Percentiles rank a stretch among this genome's conserved stretches.
phyloP scores from a whole-genome alignment of 35 echinoderm and acorn worm genomes.

The Amphiura filiformis region DNA sequence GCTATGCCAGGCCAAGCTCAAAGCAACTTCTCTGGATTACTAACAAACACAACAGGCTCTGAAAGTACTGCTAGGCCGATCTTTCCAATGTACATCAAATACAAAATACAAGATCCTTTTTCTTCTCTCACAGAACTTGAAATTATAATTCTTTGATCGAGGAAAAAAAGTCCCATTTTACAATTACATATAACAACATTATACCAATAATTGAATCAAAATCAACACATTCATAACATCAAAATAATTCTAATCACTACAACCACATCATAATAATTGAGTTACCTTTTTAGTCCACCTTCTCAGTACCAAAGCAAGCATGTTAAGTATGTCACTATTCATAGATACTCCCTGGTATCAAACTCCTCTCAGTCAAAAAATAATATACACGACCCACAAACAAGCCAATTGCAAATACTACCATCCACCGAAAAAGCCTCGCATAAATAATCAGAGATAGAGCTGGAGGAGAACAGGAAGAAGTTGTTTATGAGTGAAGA shows the following conservation, averaged over 20 bases:
- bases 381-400: no score
- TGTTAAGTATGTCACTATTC: neutral
- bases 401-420: neutral
- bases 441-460: neutral
- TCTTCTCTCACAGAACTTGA: neutral
- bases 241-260: neutral
- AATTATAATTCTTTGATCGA: neutral
- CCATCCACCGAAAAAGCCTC: neutral
- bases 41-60: no score
- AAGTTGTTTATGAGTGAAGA: neutral
- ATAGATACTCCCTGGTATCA: neutral
- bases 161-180: neutral
- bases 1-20: no score
- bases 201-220: neutral
- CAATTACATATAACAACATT: neutral
- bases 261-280: neutral
- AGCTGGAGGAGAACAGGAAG: neutral
- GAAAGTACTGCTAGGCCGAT: no score
- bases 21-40: no score
- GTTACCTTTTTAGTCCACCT: neutral
- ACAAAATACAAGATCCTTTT: no score
- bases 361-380: neutral
- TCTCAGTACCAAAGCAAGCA: neutral
- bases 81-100: no score
- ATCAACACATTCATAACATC: neutral